Conservation (phyloP, 2,113 vertebrate genomes). For the Etheostoma spectabile region DNA sequence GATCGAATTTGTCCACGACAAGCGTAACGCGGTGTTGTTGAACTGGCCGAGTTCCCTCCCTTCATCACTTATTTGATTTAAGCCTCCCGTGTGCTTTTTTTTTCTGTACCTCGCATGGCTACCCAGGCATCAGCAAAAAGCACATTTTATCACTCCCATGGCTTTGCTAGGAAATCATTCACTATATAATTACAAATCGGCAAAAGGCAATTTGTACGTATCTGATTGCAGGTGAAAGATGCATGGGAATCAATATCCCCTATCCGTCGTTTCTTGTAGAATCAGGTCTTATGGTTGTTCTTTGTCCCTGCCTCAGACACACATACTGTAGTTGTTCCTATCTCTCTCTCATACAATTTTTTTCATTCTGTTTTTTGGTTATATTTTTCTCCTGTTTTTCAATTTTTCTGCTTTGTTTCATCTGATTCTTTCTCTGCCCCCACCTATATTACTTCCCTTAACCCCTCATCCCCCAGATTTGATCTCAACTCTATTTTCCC, state of each 20-base stretch:
- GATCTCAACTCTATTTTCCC: too few relatives aligned
- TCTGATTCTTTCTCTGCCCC: conserved; percentile 9
- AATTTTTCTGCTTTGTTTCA: conserved; percentile 12
- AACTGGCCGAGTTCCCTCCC: conserved; percentile 33
- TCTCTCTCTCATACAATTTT: neutral
- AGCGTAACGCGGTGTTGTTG: conserved; percentile 21
- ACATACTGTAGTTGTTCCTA: neutral
- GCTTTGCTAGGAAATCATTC: conserved; percentile 69
- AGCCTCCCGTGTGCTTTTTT: conserved; percentile 26
- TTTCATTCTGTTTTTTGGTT: conserved; percentile 26
- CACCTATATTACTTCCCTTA: neutral
- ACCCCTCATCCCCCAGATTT: conserved; percentile 2
- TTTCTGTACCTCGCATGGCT: conserved; percentile 27
- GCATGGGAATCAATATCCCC: conserved; percentile 55
- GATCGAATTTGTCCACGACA: conserved; percentile 45
- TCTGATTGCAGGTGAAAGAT: conserved; percentile 71
- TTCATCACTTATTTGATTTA: conserved; percentile 45
- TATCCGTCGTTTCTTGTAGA: conserved; percentile 53
- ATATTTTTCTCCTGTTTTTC: conserved; percentile 18
- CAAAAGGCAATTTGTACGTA: conserved; percentile 69
- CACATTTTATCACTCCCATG: conserved; percentile 45
- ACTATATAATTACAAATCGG: conserved; percentile 78
- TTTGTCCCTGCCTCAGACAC: conserved; percentile 21
- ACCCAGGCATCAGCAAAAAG: conserved; percentile 52
- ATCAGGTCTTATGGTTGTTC: conserved; percentile 43